Evolutionary conservation across 2,113 vertebrate genomes (phyloP), one percentile per base, ranked within the genome.

Genomic region (Pitta sordida): DNA sequence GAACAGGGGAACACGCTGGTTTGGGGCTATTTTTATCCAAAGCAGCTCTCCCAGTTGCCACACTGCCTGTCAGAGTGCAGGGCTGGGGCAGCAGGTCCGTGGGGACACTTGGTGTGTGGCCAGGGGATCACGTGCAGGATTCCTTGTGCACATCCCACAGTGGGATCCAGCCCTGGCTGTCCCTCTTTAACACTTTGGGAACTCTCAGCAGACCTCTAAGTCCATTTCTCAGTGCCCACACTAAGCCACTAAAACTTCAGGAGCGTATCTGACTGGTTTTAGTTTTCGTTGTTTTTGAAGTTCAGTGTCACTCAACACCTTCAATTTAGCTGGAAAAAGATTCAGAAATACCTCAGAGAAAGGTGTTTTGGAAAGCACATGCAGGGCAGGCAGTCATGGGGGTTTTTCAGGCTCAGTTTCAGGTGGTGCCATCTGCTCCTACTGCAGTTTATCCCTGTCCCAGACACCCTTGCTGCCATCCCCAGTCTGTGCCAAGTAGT

Each of bases 271-370:
- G 64, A 26, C 29, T 43, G 30, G 18, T 10, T 34, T 64, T 30
- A 80, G 11, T 55, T 34, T 46, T 74, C 46, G 52, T 76, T 23
- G 8, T 92, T 92, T 64, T 70, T 11, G 11, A 84, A 55, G 30
- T 51, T 77, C 52, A 36, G 11, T 39, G 24, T 77, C 68, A 71
- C 52, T 80, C 48, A 55, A 15, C 22, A 44, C 12, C 36, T 83
- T 43, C 5, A 26, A 10, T 59, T 46, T 29, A 64, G 23, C 73
- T 75, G 81, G 43, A 17, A 62, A 85, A 64, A 82, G 68, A 77
- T 24, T 8, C 46, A 93, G 44, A n/a, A 91, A 52, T 71, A 60
- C 17, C 89, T 87, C 39, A 75, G 94, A 67, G 86, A 95, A 94
- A 86, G 24, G 64, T 53, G 39, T 55, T 88, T 67, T 91, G 46